Percentiles rank a stretch among this genome's conserved stretches.
These are phyloP conservation scores for Mirza zaza DNA, from an alignment of 2,113 vertebrate genomes.

Conservation along the genomic window DNA sequence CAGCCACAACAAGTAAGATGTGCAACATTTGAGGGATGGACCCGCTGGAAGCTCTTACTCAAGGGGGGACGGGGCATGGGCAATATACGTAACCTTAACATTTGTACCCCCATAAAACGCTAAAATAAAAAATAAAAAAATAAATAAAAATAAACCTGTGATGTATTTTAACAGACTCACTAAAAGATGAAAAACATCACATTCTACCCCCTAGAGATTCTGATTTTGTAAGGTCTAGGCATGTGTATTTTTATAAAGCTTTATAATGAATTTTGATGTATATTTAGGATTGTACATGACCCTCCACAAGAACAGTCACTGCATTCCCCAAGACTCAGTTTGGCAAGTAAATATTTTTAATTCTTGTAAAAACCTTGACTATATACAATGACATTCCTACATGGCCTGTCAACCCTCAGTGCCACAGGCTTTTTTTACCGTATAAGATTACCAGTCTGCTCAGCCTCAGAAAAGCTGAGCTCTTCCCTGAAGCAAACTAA, in stretches of 20 bases:
- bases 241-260: not conserved
- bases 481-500: not conserved
- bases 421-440: not conserved
- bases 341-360: conserved; percentile 15
- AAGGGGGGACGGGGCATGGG: too few relatives aligned
- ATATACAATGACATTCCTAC: not conserved
- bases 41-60: too few relatives aligned
- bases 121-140: too few relatives aligned
- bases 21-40: too few relatives aligned
- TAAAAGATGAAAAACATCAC: not conserved
- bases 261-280: not conserved
- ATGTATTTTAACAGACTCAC: not conserved
- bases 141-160: not conserved
- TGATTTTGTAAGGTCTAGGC: not conserved
- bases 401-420: not conserved
- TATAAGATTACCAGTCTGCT: not conserved
- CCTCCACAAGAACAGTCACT: not conserved
- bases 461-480: not conserved
- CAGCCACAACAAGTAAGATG: too few relatives aligned
- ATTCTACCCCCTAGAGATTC: not conserved
- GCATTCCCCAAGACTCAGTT: not conserved
- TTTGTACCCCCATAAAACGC: too few relatives aligned
- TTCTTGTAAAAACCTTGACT: conserved; percentile 26
- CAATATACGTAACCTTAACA: too few relatives aligned
- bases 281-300: not conserved